Conservation (phyloP, 2,797 vertebrate species). For the Pangasius larnaudii region DNA sequence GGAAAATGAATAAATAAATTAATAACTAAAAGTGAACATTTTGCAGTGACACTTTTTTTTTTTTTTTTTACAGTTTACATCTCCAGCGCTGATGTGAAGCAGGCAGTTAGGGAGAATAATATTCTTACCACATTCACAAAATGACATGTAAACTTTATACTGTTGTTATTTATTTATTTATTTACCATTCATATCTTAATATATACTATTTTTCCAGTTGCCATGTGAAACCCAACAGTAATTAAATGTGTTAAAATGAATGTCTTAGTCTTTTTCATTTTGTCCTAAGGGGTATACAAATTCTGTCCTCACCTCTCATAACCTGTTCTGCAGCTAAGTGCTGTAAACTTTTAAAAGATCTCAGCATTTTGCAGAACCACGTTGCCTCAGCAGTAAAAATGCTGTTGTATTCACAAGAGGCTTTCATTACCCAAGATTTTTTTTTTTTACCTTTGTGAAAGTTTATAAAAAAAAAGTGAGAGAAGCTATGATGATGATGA, state of each 20-base stretch:
- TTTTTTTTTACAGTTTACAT: too few relatives aligned
- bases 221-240: background rate
- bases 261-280: background rate
- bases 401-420: background rate
- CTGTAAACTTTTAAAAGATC: background rate
- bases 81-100: background rate
- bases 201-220: background rate
- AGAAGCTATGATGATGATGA: background rate
- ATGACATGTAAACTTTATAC: background rate
- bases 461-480: background rate
- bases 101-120: background rate
- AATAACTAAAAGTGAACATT: background rate
- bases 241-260: background rate
- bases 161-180: background rate
- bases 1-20: background rate
- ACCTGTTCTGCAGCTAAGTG: background rate
- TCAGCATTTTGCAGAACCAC: background rate
- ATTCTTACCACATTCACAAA: background rate
- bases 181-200: background rate
- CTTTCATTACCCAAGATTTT: background rate
- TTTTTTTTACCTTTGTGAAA: background rate
- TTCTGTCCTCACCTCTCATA: background rate
- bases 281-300: background rate
- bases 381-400: background rate
- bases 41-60: background rate